Base-by-base conservation (phyloP, 1,140 invertebrate species). In the Mesaphorura yosii region DNA sequence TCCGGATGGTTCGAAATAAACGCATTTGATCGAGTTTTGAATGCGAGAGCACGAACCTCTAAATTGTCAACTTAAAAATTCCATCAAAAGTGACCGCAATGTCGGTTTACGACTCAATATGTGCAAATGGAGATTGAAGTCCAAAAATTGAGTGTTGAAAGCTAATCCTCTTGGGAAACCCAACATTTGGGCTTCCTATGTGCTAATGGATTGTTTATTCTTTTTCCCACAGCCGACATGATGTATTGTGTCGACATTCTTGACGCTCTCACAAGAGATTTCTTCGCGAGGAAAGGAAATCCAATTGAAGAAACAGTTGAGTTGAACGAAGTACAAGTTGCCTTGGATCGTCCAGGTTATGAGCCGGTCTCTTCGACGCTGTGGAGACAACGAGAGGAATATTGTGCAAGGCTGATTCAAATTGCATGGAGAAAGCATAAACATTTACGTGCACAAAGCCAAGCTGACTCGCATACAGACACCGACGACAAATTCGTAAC, bases 201-300 rank as follows among this genome's bases (percentile, higher is more conserved):
- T n/a, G n/a, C n/a, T n/a, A 49, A 50, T 44, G 46, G 25, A 49
- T 34, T 48, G 29, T 26, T 6, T 47, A 17, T 20, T 47, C 2
- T 39, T 47, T 47, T 48, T 31, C 15, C 29, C 31, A 23, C 28
- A 60, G 60, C 84, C 39, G 92, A 97, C 73, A 78, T 86, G 72
- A 89, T 94, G 79, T 94, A 89, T 76, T 97, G 93, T 73, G 88
- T 94, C 62, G 93, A 97, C 74, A 95, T 98, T 65, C 76, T 97
- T 64, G 92, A 97, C 73, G 91, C 91, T 27, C 78, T 62, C 4
- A 89, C 86, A 22, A 88, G 88, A 67, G 90, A 96, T 78, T 97
- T 96, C 76, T 92, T 97, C 69, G 91, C 88, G 47, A 77, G 91
- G 48, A 97, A 96, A 70, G 75, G 88, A 77, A 90, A 90, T 73